phyloP scores from a whole-genome alignment of 2,113 vertebrate species.

The Dryoscopus gambensis region DNA sequence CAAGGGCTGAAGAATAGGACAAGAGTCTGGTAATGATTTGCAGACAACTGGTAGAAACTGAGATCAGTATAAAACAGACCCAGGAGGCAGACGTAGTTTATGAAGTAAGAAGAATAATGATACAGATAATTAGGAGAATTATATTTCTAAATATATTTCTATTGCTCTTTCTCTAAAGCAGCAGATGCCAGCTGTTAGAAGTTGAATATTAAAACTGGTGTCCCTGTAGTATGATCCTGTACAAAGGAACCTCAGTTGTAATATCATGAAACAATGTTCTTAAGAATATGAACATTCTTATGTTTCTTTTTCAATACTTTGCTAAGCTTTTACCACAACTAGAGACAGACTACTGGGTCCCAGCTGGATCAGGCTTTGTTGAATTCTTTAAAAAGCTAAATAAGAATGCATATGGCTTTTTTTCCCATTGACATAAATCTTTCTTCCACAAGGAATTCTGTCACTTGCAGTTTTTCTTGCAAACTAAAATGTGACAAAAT shows the following conservation, averaged over 20 bases:
- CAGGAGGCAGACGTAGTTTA: slow-evolving; percentile 2
- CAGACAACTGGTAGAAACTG: neutral
- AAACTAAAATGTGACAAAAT: neutral
- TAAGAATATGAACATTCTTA: neutral
- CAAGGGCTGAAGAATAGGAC: neutral
- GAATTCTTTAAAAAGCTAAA: neutral
- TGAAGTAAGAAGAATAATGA: slow-evolving; percentile 31
- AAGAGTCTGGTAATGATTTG: neutral
- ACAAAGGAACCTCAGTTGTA: slow-evolving; percentile 22
- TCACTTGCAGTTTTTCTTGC: neutral
- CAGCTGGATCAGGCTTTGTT: neutral
- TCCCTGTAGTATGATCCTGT: neutral
- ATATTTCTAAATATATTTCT: neutral
- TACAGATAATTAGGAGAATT: slow-evolving; percentile 42
- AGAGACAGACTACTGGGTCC: neutral
- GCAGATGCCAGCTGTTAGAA: slow-evolving; percentile 35
- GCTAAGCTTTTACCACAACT: neutral
- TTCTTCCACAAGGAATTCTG: neutral
- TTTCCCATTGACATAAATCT: neutral
- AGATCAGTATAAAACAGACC: neutral
- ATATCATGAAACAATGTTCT: slow-evolving; percentile 26
- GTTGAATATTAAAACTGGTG: slow-evolving; percentile 25
- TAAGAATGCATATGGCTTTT: neutral
- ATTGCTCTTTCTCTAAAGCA: slow-evolving; percentile 8
- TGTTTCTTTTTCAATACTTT: neutral